phyloP scores from a whole-genome alignment of 1,140 invertebrate genomes.

The Sarcophaga peregrina region DNA sequence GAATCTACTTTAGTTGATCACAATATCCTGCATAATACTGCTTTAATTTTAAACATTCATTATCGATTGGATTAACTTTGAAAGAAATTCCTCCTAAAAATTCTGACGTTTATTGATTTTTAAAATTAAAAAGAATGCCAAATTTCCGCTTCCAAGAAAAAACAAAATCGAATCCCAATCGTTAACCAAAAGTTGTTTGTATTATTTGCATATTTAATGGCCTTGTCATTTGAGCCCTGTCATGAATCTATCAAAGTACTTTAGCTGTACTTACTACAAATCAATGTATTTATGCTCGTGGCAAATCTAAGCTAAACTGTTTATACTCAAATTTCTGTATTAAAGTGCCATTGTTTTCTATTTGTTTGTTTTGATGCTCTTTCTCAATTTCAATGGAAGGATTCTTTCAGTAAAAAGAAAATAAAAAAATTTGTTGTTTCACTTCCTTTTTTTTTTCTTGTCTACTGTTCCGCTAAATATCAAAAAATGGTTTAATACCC shows the following conservation, averaged over 20 bases:
- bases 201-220: background rate
- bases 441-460: too few relatives aligned
- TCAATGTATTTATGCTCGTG: background rate
- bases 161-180: background rate
- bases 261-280: background rate
- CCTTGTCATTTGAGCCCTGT: background rate
- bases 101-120: background rate
- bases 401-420: too few relatives aligned
- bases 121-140: background rate
- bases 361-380: background rate
- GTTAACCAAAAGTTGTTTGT: background rate
- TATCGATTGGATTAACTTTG: too few relatives aligned
- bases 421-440: too few relatives aligned
- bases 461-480: too few relatives aligned
- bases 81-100: too few relatives aligned
- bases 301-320: background rate
- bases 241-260: conserved; percentile 9
- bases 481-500: too few relatives aligned
- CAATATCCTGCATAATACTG: too few relatives aligned
- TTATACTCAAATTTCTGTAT: background rate
- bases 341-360: background rate
- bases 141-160: background rate
- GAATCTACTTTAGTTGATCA: too few relatives aligned
- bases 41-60: too few relatives aligned
- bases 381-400: too few relatives aligned